Evolutionary conservation across 2,113 vertebrate genomes (phyloP).

Genomic region (Romanogobio albipinnatus): DNA sequence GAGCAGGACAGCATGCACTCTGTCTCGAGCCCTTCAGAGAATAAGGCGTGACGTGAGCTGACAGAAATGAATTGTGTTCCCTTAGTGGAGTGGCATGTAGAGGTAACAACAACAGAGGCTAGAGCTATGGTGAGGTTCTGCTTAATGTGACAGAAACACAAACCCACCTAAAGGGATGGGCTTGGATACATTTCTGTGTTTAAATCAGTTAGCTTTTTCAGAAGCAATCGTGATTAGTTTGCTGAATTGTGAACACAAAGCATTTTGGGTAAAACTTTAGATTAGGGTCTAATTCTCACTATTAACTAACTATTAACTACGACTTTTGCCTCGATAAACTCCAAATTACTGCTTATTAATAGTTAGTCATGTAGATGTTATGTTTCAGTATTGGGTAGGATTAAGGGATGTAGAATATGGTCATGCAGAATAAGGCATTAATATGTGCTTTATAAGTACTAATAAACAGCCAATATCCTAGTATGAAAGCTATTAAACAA

Average conservation of each 20-base stretch:
- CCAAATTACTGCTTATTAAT: too few species aligned
- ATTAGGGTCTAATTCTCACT: too few species aligned
- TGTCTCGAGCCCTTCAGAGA: slow-evolving; percentile 9
- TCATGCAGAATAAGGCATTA: too few species aligned
- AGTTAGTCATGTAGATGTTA: too few species aligned
- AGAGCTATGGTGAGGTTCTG: slow-evolving; percentile 3
- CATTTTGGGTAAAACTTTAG: too few species aligned
- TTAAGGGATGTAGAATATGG: too few species aligned
- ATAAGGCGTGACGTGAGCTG: slow-evolving; percentile 25
- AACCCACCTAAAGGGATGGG: background rate
- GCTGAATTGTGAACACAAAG: background rate
- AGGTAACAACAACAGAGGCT: slow-evolving; percentile 16
- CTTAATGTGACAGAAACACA: slow-evolving; percentile 29
- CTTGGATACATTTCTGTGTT: background rate
- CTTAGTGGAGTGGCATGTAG: slow-evolving; percentile 23
- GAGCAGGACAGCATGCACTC: background rate
- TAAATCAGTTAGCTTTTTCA: slow-evolving; percentile 5
- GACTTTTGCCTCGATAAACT: too few species aligned
- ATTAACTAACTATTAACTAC: too few species aligned
- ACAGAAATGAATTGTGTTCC: slow-evolving; percentile 49
- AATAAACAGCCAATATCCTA: too few species aligned
- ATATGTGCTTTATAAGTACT: too few species aligned
- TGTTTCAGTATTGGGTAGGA: too few species aligned
- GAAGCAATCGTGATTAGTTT: background rate
- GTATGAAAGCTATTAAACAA: too few species aligned